Evolutionary conservation across 1,140 invertebrate genomes (phyloP), one percentile per base, ranked within the genome.

Genomic region (Listronotus oregonensis): DNA sequence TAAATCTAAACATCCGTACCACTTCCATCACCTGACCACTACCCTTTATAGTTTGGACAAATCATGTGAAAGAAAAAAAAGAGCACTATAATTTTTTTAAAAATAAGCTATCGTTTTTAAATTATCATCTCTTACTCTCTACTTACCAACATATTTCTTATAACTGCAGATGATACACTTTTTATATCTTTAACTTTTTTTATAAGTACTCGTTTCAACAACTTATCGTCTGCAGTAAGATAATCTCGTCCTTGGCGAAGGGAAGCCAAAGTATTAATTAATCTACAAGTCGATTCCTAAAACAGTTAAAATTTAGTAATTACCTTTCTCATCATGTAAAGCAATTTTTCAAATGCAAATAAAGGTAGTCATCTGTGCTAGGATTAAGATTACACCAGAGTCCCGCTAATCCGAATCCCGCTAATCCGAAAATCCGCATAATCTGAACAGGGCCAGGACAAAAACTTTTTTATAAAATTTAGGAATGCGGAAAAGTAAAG

Each of bases 181-280:
- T 40, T 60, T 11, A 66, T 57, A 55, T 66, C 57, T 46, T 56
- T 59, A 6, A 55, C 34, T 55, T 60, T 66, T 17, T 60, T 66
- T 15, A 66, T 44, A 11, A 66, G 57, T 11, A 61, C 58, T 49
- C 44, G 14, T 54, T 55, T 59, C 15, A 66, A 49, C 6, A 66
- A 18, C 21, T 51, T 21, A 10, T 66, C 57, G 17, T 66, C 64
- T 9, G 42, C 10, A 14, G 56, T 66, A 0, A 66, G 50, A 31
- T 66, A 66, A 14, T 66, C 64, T 31, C 64, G 49, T 27, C 64
- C 64, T 27, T 54, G 57, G 15, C 39, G 49, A 27, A 66, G 15
- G 4, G 64, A 66, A 6, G 64, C 64, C 34, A 66, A 31, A 8
- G 64, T 49, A 18, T 66, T 66, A 10, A 66, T 66, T 18, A 66